phyloP scores from a whole-genome alignment of 2,888 invertebrate species.

The Ptychoptera contaminata region DNA sequence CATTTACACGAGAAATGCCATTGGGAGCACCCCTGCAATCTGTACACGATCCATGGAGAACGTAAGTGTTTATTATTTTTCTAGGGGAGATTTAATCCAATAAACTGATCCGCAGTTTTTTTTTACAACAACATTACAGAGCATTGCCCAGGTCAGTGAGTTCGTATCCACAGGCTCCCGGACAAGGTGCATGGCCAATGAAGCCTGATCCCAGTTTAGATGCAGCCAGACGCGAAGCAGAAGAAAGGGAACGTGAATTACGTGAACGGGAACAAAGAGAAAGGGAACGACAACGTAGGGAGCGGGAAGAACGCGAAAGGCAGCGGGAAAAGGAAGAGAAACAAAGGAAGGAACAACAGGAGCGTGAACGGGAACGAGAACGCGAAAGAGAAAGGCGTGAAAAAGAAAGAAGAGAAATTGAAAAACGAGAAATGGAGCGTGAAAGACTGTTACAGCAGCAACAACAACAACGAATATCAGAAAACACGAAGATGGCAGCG shows the following conservation, averaged over 20 bases:
- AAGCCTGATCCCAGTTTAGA: constrained; percentile 47
- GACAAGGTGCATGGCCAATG: constrained; percentile 42
- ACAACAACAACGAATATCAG: constrained; percentile 38
- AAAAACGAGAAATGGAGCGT: constrained; percentile 42
- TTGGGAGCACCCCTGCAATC: constrained; percentile 30
- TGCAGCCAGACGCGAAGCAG: constrained; percentile 43
- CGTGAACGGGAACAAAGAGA: constrained; percentile 30
- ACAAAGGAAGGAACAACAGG: constrained; percentile 37
- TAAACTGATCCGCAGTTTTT: background rate
- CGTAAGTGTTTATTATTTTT: constrained; percentile 27
- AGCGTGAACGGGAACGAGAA: constrained; percentile 41
- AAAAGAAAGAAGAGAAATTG: constrained; percentile 39
- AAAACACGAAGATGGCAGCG: constrained; percentile 31
- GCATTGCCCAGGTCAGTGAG: constrained; percentile 40
- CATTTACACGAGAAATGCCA: constrained; percentile 47
- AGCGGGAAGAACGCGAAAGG: constrained; percentile 31
- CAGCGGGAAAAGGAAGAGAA: constrained; percentile 33
- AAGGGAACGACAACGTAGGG: constrained; percentile 28
- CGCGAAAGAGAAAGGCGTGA: constrained; percentile 35
- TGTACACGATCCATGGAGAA: constrained; percentile 53
- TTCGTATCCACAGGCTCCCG: constrained; percentile 40
- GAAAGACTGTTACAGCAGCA: constrained; percentile 37
- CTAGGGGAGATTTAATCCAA: background rate
- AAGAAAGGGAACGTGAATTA: constrained; percentile 30
- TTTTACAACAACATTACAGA: constrained; percentile 13